phyloP scores from a whole-genome alignment of 2,888 invertebrate genomes.

The Oasisia sp. region DNA sequence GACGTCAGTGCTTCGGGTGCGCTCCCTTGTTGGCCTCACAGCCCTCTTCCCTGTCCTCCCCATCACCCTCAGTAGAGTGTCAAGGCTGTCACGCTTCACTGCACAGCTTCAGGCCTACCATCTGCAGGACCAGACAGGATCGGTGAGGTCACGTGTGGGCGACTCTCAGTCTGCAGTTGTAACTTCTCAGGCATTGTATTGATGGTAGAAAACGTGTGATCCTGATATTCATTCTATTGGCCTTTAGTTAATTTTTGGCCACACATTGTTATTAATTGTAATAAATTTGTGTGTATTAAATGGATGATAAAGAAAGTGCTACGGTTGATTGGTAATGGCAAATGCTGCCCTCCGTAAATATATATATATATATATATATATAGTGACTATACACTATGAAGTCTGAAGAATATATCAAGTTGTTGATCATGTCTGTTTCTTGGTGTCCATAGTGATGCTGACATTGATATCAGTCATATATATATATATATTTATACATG shows the following conservation, averaged over 20 bases:
- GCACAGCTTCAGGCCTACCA: not conserved
- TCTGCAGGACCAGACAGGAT: not conserved
- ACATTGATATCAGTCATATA: too few relatives aligned
- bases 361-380: too few relatives aligned
- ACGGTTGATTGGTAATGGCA: not conserved
- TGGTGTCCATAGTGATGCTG: too few relatives aligned
- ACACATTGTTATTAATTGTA: not conserved
- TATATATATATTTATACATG: too few relatives aligned
- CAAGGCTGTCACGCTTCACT: not conserved
- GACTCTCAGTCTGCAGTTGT: not conserved
- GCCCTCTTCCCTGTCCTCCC: constrained; percentile 40
- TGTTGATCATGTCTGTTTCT: too few relatives aligned
- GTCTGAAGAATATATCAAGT: not conserved
- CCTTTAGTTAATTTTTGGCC: not conserved
- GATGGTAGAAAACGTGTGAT: not conserved
- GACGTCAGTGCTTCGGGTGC: constrained; percentile 36
- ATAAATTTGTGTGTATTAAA: not conserved
- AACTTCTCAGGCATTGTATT: not conserved
- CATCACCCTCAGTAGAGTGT: constrained; percentile 34
- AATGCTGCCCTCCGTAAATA: not conserved
- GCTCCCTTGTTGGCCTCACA: constrained; percentile 46
- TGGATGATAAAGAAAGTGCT: not conserved
- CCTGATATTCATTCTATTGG: not conserved
- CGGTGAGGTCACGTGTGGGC: not conserved
- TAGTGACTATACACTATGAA: not conserved